Percentiles rank a stretch among this genome's conserved stretches.
phyloP scores from a whole-genome alignment of 1,140 invertebrate genomes.

The Linepithema humile region DNA sequence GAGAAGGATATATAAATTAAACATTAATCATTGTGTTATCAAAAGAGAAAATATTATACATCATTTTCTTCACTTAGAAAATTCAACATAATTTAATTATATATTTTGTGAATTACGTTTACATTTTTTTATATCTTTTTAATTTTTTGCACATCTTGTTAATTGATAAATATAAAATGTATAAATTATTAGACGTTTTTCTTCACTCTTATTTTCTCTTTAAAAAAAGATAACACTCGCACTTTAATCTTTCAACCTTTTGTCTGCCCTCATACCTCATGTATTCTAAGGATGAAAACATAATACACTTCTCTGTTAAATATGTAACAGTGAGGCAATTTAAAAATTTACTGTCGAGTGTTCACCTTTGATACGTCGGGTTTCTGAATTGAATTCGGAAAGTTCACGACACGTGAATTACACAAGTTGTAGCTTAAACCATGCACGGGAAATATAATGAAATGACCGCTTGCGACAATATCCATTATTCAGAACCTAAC shows the following conservation, averaged over 20 bases:
- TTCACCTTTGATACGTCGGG: background rate
- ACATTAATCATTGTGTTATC: background rate
- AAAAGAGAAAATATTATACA: background rate
- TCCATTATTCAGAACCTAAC: slow-evolving; percentile 29
- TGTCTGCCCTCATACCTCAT: background rate
- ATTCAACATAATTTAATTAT: background rate
- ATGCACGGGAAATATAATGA: slow-evolving; percentile 17
- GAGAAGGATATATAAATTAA: background rate
- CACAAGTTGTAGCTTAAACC: background rate
- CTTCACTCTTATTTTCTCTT: background rate
- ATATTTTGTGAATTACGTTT: background rate
- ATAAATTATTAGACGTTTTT: background rate
- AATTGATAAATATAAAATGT: background rate
- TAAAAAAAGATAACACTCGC: background rate
- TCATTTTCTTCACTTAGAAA: background rate
- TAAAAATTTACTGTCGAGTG: background rate
- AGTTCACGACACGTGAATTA: background rate
- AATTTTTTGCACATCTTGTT: background rate
- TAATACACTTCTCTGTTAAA: background rate
- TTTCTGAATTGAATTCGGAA: slow-evolving; percentile 6
- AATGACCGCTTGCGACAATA: slow-evolving; percentile 18
- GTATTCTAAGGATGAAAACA: background rate
- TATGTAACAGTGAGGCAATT: background rate
- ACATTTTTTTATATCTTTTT: background rate
- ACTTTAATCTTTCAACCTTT: background rate